phyloP scores from a whole-genome alignment of 2,888 invertebrate genomes.

The Oscheius onirici region DNA sequence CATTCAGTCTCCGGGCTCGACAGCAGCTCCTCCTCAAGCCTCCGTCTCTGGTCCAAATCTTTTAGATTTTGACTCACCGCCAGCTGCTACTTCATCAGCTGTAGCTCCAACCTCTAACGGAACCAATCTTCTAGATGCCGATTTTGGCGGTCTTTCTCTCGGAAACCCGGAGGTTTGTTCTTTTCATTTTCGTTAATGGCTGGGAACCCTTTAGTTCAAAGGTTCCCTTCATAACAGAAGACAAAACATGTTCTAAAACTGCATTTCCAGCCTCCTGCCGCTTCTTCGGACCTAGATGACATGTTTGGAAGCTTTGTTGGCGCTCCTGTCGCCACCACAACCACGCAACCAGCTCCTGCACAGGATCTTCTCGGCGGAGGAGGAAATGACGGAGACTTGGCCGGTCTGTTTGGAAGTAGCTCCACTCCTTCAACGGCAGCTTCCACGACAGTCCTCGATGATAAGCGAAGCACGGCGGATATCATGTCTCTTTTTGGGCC shows the following conservation, averaged over 20 bases:
- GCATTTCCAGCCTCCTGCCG: conserved; percentile 12
- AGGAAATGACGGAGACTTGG: conserved; percentile 13
- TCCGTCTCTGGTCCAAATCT: conserved; percentile 27
- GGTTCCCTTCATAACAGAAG: too few relatives aligned
- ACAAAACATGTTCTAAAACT: too few relatives aligned
- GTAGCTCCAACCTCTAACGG: conserved; percentile 13
- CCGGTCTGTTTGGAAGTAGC: conserved; percentile 6
- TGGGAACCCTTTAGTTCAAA: too few relatives aligned
- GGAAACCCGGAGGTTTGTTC: background rate
- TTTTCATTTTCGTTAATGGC: background rate
- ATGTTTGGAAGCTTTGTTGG: conserved; percentile 64
- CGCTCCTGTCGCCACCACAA: conserved; percentile 43
- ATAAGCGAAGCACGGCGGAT: conserved; percentile 43
- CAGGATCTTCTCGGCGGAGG: background rate
- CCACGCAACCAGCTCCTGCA: background rate
- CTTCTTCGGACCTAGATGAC: conserved; percentile 60
- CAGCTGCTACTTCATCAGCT: conserved; percentile 16
- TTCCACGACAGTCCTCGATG: background rate
- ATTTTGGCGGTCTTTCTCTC: conserved; percentile 38
- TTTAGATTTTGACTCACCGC: conserved; percentile 42
- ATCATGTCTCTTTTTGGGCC: conserved; percentile 57
- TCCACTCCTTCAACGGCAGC: background rate
- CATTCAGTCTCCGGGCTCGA: background rate
- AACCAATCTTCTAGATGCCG: conserved; percentile 31
- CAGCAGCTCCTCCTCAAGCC: conserved; percentile 9